Evolutionary conservation across 2,888 invertebrate species (phyloP), one percentile per base, ranked within the genome.

Genomic region (Philaethria dido): DNA sequence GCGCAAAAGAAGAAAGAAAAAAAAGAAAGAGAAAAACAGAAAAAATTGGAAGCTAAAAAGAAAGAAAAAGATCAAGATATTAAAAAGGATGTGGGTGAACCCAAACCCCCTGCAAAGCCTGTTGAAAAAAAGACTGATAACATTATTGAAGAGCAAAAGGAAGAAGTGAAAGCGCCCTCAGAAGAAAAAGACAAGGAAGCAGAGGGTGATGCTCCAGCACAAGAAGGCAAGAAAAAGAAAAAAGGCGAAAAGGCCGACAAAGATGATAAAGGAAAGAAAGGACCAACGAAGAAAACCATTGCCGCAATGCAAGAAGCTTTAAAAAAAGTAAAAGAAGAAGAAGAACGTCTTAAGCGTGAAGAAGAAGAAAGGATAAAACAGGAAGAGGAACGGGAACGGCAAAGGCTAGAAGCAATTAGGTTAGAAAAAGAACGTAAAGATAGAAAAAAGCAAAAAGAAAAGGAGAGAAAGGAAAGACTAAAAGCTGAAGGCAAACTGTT

Each of bases 401-500:
- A 95, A 47, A 94, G 97, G 68, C 87, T 96, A 71, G 97, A 98
- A 89, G 95, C 95, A 81, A 92, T 94, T 76, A 87, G 96, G 68
- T 87, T 97, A 72, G 99, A 99, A 83, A 96, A 97, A 78, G 99
- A 99, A 83, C 93, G 94, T 71, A 98, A 97, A 81, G 97, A 97
- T 74, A 95, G 94, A 80, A 98, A 96, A 84, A 99, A 98, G 83
- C 96, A 96, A 79, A 97, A 97, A 81, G 98, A 98, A 88, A 98
- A 98, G 80, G 98, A 98, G 81, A 94, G 97, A 60, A 98, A 97
- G 86, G 98, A 98, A 79, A 94, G 98, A 80, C 93, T 98, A 75
- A 99, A 99, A 86, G 97, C 97, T n/a, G 99, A 99, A 89, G 99
- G 99, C 2, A 99, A 98, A 88, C 93, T 98, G 39, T 88, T 99